Conservation (phyloP, 2,888 invertebrate species). For the Drosophila pullipes region DNA sequence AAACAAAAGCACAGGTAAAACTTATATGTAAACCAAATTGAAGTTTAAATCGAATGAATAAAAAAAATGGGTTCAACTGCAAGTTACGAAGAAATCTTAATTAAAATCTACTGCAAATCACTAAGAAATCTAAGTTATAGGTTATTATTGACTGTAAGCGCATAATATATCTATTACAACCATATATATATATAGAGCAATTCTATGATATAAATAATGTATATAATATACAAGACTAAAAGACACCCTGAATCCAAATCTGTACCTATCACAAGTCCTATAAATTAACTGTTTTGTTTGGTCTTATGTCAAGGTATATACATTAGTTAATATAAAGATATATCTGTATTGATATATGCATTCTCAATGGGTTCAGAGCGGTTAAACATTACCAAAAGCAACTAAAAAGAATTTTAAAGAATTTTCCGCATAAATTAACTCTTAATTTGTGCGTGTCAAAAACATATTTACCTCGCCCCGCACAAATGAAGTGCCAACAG, state of each 20-base stretch:
- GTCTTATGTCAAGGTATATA: not conserved
- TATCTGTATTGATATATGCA: not conserved
- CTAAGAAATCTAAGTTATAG: not conserved
- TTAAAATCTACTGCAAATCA: not conserved
- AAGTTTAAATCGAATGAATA: not conserved
- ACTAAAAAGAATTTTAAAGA: not conserved
- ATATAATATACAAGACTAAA: not conserved
- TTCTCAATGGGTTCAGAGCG: no score
- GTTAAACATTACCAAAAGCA: not conserved
- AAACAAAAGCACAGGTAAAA: not conserved
- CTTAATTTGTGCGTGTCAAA: constrained; percentile 7
- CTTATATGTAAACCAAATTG: not conserved
- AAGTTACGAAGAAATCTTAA: no score
- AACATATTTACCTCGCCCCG: constrained; percentile 6
- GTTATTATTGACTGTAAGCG: not conserved
- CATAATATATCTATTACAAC: not conserved
- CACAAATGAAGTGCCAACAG: constrained; percentile 28
- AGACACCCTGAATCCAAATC: not conserved
- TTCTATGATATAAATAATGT: not conserved
- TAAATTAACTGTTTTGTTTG: not conserved
- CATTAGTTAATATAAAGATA: not conserved
- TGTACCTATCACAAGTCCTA: not conserved
- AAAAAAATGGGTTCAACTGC: not conserved
- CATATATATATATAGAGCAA: not conserved
- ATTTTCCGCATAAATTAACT: constrained; percentile 11